These are phyloP conservation scores for Tragelaphus buxtoni DNA, from an alignment of 2,113 vertebrate species.

Conservation along the genomic window DNA sequence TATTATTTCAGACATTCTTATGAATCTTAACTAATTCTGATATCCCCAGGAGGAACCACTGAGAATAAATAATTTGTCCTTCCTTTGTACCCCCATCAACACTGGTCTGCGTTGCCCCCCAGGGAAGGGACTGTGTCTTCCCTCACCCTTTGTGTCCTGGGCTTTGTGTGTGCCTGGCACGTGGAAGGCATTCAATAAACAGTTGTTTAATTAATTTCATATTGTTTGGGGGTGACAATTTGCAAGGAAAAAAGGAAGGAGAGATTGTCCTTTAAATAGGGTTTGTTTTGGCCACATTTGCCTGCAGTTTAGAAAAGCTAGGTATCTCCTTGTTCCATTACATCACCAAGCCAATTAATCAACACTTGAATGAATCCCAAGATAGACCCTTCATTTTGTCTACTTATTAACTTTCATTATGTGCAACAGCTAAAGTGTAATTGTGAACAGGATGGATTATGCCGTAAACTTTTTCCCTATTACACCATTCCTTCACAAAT, in stretches of 20 bases:
- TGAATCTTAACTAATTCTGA: constrained; percentile 62
- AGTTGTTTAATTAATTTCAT: constrained; percentile 62
- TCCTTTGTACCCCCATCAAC: constrained; percentile 34
- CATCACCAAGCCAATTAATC: constrained; percentile 81
- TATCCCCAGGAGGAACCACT: constrained; percentile 35
- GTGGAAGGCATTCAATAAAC: constrained; percentile 14
- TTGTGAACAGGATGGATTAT: constrained; percentile 87
- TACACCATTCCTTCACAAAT: constrained; percentile 88
- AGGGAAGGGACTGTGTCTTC: not conserved
- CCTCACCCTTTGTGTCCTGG: not conserved
- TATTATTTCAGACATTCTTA: constrained; percentile 57
- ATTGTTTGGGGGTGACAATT: constrained; percentile 38
- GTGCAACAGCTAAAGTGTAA: constrained; percentile 80
- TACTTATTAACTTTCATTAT: constrained; percentile 88
- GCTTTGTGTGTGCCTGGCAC: not conserved
- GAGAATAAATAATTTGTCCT: constrained; percentile 63
- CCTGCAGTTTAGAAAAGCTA: constrained; percentile 63
- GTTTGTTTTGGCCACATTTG: constrained; percentile 52
- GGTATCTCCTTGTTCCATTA: constrained; percentile 73
- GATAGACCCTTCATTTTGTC: constrained; percentile 80
- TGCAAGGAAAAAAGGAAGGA: constrained; percentile 40
- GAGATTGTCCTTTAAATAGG: constrained; percentile 60
- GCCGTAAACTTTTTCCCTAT: constrained; percentile 79
- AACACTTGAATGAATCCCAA: constrained; percentile 79
- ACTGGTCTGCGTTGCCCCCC: not conserved